Base-by-base conservation (phyloP, 2,113 vertebrate genomes). In the Cranoglanis bouderius region DNA sequence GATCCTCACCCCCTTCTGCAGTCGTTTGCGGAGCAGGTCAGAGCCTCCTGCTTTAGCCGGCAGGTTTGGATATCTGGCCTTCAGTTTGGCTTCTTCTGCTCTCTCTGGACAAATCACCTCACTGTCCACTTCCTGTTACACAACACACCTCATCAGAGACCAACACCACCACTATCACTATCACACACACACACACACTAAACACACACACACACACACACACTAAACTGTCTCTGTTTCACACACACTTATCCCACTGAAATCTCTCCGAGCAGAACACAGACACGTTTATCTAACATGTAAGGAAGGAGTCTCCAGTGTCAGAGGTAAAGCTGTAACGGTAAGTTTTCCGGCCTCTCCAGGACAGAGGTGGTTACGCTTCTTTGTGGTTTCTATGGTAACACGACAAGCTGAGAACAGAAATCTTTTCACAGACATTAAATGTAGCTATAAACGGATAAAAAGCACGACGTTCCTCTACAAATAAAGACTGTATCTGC, bases 1-100 rank as follows among this genome's bases (percentile, higher is more conserved):
- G 32, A 24, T 88, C 96, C 97, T 97, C 94, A 99, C 98, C 95
- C 98, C 98, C 92, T 99, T 99, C 91, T 98, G 97, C 85, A 99
- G 96, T 85, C 98, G 95, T 95, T 99, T 99, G 92, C 98, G 97
- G 92, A 99, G 96, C 92, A 99, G 96, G 91, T 99, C 98, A 0
- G 98, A 99, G 51, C 98, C 98, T 80, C 98, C 98, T 19, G 98
- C 97, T 90, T 98, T 99, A 88, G 97, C 95, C 87, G 97, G 98
- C 92, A 99, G 94, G 92, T 98, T 97, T 94, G 98, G 98, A 81
- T 99, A 99, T 91, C 97, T 97, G 92, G 97, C 95, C 96, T 99
- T 99, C 93, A 99, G 95, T 90, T 99, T 99, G 77, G 97, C 98
- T 95, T 99, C 98, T 95, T 99, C 98, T 88, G 94, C 95, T 93